Evolutionary conservation across 1,140 invertebrate genomes (phyloP), one percentile per base, ranked within the genome.

Genomic region (Ectropis grisescens): DNA sequence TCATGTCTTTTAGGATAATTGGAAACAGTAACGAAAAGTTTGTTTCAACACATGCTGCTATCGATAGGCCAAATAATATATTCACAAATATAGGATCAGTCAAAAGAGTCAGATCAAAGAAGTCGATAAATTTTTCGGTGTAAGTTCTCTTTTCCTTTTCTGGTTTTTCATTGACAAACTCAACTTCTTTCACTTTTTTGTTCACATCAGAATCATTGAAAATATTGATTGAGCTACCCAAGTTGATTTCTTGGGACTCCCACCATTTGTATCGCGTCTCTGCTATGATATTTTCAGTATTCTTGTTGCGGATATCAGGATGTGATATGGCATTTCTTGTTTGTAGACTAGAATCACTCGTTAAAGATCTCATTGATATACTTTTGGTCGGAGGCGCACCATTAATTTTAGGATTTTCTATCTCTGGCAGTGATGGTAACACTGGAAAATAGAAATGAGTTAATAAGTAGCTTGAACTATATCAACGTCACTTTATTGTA

Each of bases 21-120:
- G 89, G 88, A 1, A 87, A 84, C 7, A 90, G 42, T 2, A 88
- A 59, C 1, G 87, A 85, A 49, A 91, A 91, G 53, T 90, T 91
- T 1, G 89, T 82, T 55, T 91, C 90, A 0, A 86, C 87, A 49
- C 88, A 89, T 8, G 87, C 85, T 0, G 89, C 88, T 1, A 90
- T 58, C 0, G 88, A 88, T 35, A 91, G 68, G 0, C 89, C 89
- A n/a, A 89, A 41, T 70, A 90, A 84, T 23, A 90, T 85, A 56
- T 87, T 90, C 1, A 90, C 60, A 48, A 78, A 81, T 47, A 81
- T 65, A 10, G 69, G 68, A 52, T 80, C 75, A 14, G 15, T 69
- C 8, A 80, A 38, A 16, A 80, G 48, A n/a, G 70, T 80, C 15
- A 80, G 40, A 50, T 80, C 75, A 37, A 80, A 80, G 31, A 80